These are phyloP conservation scores for Mergus octosetaceus DNA, from an alignment of 2,797 vertebrate genomes.

Conservation along the genomic window DNA sequence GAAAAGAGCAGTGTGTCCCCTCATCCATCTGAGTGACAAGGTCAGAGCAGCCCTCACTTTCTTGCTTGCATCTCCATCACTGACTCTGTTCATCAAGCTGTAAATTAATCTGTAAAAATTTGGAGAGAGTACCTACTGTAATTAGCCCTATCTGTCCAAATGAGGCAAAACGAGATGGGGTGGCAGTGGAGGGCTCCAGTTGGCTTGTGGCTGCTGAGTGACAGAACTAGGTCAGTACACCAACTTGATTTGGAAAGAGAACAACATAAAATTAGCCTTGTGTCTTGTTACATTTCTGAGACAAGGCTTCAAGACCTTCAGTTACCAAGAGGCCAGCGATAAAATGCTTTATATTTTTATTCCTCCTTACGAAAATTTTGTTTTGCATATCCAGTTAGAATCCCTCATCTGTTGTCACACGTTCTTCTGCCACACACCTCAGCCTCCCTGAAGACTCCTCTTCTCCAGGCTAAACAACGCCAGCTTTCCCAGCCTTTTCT, in stretches of 20 bases:
- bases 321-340: neutral
- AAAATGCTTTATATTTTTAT: neutral
- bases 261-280: slow-evolving; percentile 8
- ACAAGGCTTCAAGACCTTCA: slow-evolving; percentile 9
- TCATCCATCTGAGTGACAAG: slow-evolving; percentile 71
- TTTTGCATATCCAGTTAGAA: neutral
- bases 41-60: slow-evolving; percentile 62
- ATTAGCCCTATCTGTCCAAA: slow-evolving; percentile 66
- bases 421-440: neutral
- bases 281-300: neutral
- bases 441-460: neutral
- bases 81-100: slow-evolving; percentile 60
- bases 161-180: slow-evolving; percentile 6
- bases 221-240: slow-evolving; percentile 56
- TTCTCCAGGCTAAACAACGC: neutral
- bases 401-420: neutral
- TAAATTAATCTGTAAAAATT: slow-evolving; percentile 72
- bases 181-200: slow-evolving; percentile 26
- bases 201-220: neutral
- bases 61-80: slow-evolving; percentile 58
- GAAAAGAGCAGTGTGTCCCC: slow-evolving; percentile 68
- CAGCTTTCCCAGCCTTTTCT: neutral
- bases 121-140: slow-evolving; percentile 60
- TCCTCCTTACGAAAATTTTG: neutral
- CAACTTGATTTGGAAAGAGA: slow-evolving; percentile 11